These are phyloP conservation scores for Agapostemon virescens DNA, from an alignment of 2,888 invertebrate species.

Conservation along the genomic window DNA sequence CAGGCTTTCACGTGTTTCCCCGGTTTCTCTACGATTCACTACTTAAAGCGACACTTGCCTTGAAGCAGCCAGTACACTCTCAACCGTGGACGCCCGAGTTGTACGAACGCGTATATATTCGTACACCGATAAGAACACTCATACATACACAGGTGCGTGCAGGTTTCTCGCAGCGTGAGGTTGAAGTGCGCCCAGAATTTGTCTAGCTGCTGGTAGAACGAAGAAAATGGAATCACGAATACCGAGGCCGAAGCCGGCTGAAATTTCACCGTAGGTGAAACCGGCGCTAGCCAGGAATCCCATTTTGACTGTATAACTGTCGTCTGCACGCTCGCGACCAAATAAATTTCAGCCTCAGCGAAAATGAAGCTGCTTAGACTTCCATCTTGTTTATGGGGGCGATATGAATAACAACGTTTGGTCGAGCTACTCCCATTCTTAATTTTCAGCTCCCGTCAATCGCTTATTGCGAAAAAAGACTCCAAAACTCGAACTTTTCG, in stretches of 20 bases:
- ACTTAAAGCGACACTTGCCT: slow-evolving; percentile 8
- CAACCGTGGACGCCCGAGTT: background rate
- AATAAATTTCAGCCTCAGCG: slow-evolving; percentile 40
- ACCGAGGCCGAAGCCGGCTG: slow-evolving; percentile 13
- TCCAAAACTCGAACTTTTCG: no score
- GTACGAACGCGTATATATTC: background rate
- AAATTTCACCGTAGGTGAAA: slow-evolving; percentile 44
- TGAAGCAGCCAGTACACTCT: slow-evolving; percentile 9
- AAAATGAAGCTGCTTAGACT: slow-evolving; percentile 23
- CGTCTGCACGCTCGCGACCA: slow-evolving; percentile 36
- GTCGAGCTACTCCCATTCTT: background rate
- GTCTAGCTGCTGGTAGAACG: slow-evolving; percentile 8
- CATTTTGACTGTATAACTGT: slow-evolving; percentile 48
- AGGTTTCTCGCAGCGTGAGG: background rate
- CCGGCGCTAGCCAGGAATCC: slow-evolving; percentile 30
- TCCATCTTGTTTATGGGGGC: slow-evolving; percentile 28
- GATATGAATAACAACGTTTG: slow-evolving; percentile 26
- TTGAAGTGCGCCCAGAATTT: slow-evolving; percentile 32
- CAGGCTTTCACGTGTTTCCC: background rate
- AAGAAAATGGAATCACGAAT: slow-evolving; percentile 57
- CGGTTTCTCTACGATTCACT: background rate
- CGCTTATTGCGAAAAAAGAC: no score
- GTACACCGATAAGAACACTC: background rate
- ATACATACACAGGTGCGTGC: background rate
- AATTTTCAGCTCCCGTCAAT: background rate